phyloP scores from a whole-genome alignment of 2,113 vertebrate genomes.

The Sminthopsis crassicaudata region DNA sequence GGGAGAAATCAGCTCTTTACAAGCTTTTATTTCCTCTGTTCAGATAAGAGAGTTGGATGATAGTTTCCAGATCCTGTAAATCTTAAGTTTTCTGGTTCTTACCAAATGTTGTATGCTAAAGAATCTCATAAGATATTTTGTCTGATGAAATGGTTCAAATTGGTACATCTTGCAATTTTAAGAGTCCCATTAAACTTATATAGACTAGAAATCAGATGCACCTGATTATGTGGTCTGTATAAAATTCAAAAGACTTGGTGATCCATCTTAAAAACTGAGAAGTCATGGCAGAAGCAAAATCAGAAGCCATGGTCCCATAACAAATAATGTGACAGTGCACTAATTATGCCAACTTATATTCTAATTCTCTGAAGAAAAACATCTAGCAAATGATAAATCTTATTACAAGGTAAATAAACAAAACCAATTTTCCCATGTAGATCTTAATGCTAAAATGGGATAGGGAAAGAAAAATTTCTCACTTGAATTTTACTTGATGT shows the following conservation, averaged over 20 bases:
- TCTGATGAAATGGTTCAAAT: not conserved
- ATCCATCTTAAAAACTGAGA: not conserved
- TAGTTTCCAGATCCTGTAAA: not conserved
- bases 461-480: slow-evolving; percentile 70
- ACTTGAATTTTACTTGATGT: slow-evolving; percentile 99
- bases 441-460: not conserved
- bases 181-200: not conserved
- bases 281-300: not conserved
- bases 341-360: not conserved
- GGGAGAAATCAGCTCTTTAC: not conserved
- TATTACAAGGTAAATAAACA: slow-evolving; percentile 11
- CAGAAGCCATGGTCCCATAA: not conserved
- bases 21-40: not conserved
- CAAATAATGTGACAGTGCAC: not conserved
- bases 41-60: not conserved
- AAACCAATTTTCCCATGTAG: not conserved
- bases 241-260: slow-evolving; percentile 1
- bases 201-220: not conserved
- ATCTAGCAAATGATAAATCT: not conserved
- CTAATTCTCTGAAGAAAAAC: not conserved
- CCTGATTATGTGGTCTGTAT: not conserved
- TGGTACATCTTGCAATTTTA: not conserved
- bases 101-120: not conserved
- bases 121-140: not conserved
- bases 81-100: not conserved